Percentiles rank a stretch among this genome's conserved stretches.
Evolutionary conservation across 2,888 invertebrate genomes (phyloP).

Genomic region (Tinea semifulvella): DNA sequence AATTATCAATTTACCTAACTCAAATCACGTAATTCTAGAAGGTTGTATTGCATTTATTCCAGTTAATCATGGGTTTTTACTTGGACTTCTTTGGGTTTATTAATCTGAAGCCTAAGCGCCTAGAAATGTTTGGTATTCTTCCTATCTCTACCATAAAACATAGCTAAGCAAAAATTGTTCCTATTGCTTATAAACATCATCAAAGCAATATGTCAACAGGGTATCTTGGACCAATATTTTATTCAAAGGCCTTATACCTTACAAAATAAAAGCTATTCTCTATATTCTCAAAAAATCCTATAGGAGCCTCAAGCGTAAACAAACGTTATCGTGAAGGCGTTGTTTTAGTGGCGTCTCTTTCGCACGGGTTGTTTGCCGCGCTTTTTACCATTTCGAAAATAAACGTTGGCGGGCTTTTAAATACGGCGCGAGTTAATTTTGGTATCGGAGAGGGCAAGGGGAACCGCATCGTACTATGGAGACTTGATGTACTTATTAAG

Average conservation of each 20-base stretch:
- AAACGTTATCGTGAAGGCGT: conserved; percentile 47
- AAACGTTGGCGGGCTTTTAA: conserved; percentile 63
- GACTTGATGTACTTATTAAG: conserved; percentile 59
- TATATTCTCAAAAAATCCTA: conserved; percentile 36
- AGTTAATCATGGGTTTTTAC: too few relatives aligned
- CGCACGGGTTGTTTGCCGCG: conserved; percentile 59
- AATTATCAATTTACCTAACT: too few relatives aligned
- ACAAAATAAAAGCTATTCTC: conserved; percentile 58
- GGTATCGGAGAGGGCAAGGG: conserved; percentile 44
- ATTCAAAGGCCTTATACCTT: conserved; percentile 35
- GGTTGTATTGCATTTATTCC: too few relatives aligned
- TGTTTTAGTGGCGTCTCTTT: conserved; percentile 65
- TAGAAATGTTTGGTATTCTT: too few relatives aligned
- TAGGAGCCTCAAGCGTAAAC: conserved; percentile 60
- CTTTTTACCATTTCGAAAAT: conserved; percentile 53
- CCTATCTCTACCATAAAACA: too few relatives aligned
- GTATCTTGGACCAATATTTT: background rate
- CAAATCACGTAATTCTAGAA: too few relatives aligned
- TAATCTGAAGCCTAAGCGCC: too few relatives aligned
- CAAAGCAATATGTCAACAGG: background rate
- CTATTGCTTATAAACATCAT: too few relatives aligned
- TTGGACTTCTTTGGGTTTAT: too few relatives aligned
- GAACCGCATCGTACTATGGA: conserved; percentile 48
- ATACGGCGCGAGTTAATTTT: conserved; percentile 59
- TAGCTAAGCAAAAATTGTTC: too few relatives aligned